Base-by-base conservation (phyloP, 2,113 vertebrate species). In the Columba janthina region DNA sequence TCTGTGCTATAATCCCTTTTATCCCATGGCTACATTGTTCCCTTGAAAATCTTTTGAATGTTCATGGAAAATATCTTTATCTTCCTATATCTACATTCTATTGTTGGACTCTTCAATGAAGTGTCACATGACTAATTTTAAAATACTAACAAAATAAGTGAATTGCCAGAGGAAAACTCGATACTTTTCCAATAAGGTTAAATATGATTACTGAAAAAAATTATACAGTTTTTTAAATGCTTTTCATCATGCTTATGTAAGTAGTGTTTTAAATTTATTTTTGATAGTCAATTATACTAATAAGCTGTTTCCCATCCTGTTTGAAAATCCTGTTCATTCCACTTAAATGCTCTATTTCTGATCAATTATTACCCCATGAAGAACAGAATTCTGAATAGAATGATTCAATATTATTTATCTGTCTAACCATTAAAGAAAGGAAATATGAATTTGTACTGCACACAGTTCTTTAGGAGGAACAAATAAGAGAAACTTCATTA, bases 111-210 rank as follows among this genome's bases (percentile, higher is more conserved):
- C 42, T 74, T 61, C 9, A 66, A 75, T 46, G 25, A 82, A 42
- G 9, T 54, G 6, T 51, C 42, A 61, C n/a, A 22, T 42, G 29
- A 48, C 16, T 91, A 15, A 65, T 54, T 83, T 79, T 32, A 61
- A 32, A 69, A 36, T 57, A 18, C 6, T 73, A 61, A 22, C 57
- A 57, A 50, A 17, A 25, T 25, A 66, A 66, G 85, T 17, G 5
- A 89, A 51, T 58, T 0, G 0, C 31, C 6, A 4, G 54, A 70
- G 76, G 21, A 69, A 76, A 85, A 44, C 5, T 12, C 36, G 31
- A 15, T 58, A n/a, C 2, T 56, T 89, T 60, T 66, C 20, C 34
- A 51, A 17, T 20, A 77, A 58, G 11, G 4, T 66, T 84, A 22
- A 76, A 14, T 24, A 9, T 5, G 6, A 46, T 66, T 58, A 48